phyloP scores from a whole-genome alignment of 2,113 vertebrate genomes.

The Suncus etruscus region DNA sequence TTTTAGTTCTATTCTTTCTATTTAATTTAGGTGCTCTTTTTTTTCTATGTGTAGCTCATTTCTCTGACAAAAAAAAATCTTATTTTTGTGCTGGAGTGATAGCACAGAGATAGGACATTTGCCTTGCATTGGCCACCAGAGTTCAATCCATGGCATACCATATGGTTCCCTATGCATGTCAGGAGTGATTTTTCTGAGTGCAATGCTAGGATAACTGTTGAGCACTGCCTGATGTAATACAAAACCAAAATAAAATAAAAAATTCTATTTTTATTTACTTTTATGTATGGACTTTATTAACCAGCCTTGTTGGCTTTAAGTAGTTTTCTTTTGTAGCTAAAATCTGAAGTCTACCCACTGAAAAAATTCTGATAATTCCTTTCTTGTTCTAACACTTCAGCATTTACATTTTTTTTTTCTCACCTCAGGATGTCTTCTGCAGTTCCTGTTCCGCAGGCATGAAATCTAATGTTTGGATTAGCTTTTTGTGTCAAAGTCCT shows the following conservation, averaged over 20 bases:
- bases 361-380: background rate
- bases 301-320: too few relatives aligned
- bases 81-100: too few relatives aligned
- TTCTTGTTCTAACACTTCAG: background rate
- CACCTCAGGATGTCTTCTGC: background rate
- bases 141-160: too few relatives aligned
- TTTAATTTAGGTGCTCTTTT: background rate
- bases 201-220: too few relatives aligned
- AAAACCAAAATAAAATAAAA: too few relatives aligned
- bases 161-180: too few relatives aligned
- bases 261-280: background rate
- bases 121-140: too few relatives aligned
- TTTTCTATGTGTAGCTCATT: background rate
- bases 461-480: background rate
- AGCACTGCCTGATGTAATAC: too few relatives aligned
- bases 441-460: too few relatives aligned
- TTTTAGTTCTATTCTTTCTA: background rate
- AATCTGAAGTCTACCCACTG: background rate
- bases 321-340: background rate
- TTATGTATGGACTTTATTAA: background rate
- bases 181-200: too few relatives aligned
- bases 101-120: too few relatives aligned
- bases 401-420: background rate
- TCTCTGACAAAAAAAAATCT: background rate
- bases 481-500: background rate